Percentiles rank a stretch among this genome's conserved stretches.
Conservation (phyloP, 2,797 vertebrate species). For the Poliocrania exsul region DNA sequence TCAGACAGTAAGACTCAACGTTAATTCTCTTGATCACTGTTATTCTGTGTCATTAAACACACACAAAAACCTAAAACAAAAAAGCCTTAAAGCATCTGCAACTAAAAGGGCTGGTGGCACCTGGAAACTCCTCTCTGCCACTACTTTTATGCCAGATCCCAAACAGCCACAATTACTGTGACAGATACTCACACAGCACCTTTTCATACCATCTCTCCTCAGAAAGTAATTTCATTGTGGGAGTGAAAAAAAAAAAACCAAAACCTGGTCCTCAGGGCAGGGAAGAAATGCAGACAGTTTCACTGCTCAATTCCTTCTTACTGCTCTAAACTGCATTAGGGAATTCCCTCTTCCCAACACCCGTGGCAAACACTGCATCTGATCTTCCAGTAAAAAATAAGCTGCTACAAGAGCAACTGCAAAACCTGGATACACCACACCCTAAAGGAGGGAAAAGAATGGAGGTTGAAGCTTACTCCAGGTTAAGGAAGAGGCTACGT, state of each 20-base stretch:
- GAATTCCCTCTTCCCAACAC: conserved; percentile 50
- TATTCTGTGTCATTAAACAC: neutral
- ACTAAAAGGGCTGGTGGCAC: conserved; percentile 3
- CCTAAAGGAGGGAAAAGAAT: conserved; percentile 68
- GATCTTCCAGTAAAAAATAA: conserved; percentile 54
- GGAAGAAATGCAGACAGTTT: conserved; percentile 6
- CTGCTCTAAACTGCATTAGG: conserved; percentile 20
- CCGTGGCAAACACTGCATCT: conserved; percentile 51
- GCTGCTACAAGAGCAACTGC: conserved; percentile 63
- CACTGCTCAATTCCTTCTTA: neutral
- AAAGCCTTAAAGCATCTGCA: neutral
- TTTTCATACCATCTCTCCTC: neutral
- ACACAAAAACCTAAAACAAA: neutral
- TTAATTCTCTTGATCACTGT: neutral
- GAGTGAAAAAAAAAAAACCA: neutral
- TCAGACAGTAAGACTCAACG: neutral
- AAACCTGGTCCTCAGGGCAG: neutral
- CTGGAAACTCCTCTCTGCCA: conserved; percentile 7
- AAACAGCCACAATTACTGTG: neutral
- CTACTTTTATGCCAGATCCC: conserved; percentile 26
- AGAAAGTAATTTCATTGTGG: neutral
- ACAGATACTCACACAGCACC: conserved; percentile 17
- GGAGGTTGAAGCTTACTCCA: conserved; percentile 70
- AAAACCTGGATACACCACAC: conserved; percentile 71
- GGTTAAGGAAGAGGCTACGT: conserved; percentile 77